Base-by-base conservation (phyloP, 2,888 invertebrate species). In the Seira sanloemensis region DNA sequence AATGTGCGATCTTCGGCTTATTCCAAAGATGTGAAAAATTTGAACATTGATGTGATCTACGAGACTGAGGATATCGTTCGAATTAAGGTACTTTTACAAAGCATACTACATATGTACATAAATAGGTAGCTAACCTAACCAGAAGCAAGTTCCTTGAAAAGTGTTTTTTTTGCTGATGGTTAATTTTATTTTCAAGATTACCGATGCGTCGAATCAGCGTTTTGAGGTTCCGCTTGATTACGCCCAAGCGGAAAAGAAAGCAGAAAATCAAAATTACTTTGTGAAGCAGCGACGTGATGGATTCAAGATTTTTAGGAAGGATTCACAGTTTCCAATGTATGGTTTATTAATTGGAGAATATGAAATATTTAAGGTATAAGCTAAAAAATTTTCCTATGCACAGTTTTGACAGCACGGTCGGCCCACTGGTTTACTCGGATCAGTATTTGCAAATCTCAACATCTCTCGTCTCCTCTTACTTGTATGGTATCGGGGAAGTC, bases 401-500 rank as follows among this genome's bases (percentile, higher is more conserved):
- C 91, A 95, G 95, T 88, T 94, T 96, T 90, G 94, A 96, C 91
- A 93, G 94, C 0, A 93, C 93, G 86, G 91, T 94, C 25, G 94
- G 94, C 68, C 95, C 94, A 0, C 92, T 96, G 81, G 94, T 95
- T 65, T 94, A 94, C 84, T 93, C 96, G 0, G 94, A 96, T 90
- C 96, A 96, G 90, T 94, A 96, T 90, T 90, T 95, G 0, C 96
- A 96, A 91, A 90, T 96, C 4, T 94, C 93, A 72, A 92, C 93
- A 2, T 90, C 91, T 62, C 90, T 96, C 18, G 94, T 95, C 0
- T 93, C 95, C 0, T 91, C 92, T 24, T 91, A 92, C 87, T 91
- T 96, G 85, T 96, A 95, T 91, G 97, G 97, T 0, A 91, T 96
- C 24, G 96, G 96, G 0, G 95, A 96, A 90, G 94, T 94, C 87